phyloP scores from a whole-genome alignment of 2,113 vertebrate species.

The Catagonus wagneri region DNA sequence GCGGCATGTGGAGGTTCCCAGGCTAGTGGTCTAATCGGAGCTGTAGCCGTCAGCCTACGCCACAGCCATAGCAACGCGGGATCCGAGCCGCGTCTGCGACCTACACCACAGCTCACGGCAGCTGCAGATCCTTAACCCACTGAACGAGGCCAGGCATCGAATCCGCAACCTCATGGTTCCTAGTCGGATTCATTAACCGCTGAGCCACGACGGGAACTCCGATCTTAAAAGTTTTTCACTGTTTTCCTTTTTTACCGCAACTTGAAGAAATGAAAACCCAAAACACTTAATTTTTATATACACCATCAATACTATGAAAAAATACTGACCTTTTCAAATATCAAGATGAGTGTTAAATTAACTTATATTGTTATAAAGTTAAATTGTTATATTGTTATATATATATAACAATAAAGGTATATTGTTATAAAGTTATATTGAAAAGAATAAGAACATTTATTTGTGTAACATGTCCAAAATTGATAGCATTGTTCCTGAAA shows the following conservation, averaged over 20 bases:
- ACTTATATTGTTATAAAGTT: constrained; percentile 36
- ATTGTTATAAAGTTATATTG: not conserved
- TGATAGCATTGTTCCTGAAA: constrained; percentile 80
- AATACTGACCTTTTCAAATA: constrained; percentile 58
- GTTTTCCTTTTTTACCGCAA: constrained; percentile 8
- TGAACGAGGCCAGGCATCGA: too few relatives aligned
- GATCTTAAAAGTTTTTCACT: constrained; percentile 10
- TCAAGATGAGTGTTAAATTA: constrained; percentile 64
- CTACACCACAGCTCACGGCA: too few relatives aligned
- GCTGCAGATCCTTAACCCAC: too few relatives aligned
- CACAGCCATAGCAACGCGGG: too few relatives aligned
- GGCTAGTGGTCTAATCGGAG: too few relatives aligned
- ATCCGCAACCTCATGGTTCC: too few relatives aligned
- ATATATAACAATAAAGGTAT: too few relatives aligned
- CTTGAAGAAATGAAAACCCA: constrained; percentile 50
- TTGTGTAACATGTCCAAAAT: constrained; percentile 75
- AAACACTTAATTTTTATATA: constrained; percentile 35
- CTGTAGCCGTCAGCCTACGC: too few relatives aligned
- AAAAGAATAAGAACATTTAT: constrained; percentile 76
- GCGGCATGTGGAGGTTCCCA: too few relatives aligned
- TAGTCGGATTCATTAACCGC: too few relatives aligned
- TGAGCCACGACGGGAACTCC: too few relatives aligned
- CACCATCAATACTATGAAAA: not conserved
- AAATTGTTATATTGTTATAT: not conserved
- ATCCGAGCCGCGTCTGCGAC: too few relatives aligned